These are phyloP conservation scores for Hecatera dysodea DNA, from an alignment of 2,888 invertebrate genomes.

Conservation along the genomic window DNA sequence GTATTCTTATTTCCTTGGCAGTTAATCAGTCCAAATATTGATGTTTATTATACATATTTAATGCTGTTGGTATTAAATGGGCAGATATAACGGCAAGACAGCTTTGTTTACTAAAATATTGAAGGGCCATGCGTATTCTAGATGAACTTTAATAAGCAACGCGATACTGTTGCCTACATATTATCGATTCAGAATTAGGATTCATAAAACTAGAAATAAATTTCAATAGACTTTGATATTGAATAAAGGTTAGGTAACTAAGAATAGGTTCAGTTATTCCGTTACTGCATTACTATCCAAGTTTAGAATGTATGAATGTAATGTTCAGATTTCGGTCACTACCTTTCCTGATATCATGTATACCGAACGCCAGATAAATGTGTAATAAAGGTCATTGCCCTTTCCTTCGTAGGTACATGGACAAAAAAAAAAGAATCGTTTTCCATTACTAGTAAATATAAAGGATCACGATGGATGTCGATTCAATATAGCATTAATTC, in stretches of 20 bases:
- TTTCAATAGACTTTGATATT: constrained; percentile 47
- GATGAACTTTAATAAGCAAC: constrained; percentile 52
- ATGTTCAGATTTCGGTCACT: constrained; percentile 16
- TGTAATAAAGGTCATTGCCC: no score
- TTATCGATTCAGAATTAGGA: constrained; percentile 50
- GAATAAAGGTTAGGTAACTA: constrained; percentile 18
- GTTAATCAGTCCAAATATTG: constrained; percentile 30
- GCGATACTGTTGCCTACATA: constrained; percentile 33
- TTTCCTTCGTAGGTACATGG: no score
- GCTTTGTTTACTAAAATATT: constrained; percentile 57
- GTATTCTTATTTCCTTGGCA: constrained; percentile 25
- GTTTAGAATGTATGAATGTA: constrained; percentile 9
- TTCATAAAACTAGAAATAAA: constrained; percentile 51
- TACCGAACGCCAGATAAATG: no score
- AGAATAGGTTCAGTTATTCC: constrained; percentile 21
- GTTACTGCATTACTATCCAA: neutral
- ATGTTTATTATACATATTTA: constrained; percentile 37
- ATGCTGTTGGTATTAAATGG: constrained; percentile 32
- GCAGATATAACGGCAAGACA: constrained; percentile 15
- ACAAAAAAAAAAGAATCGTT: no score
- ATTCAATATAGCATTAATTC: no score
- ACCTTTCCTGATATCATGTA: constrained; percentile 25
- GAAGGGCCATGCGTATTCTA: constrained; percentile 41
- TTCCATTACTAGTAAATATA: no score
- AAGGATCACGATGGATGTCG: no score